phyloP scores from a whole-genome alignment of 2,113 vertebrate genomes.

The Hipposideros armiger region DNA sequence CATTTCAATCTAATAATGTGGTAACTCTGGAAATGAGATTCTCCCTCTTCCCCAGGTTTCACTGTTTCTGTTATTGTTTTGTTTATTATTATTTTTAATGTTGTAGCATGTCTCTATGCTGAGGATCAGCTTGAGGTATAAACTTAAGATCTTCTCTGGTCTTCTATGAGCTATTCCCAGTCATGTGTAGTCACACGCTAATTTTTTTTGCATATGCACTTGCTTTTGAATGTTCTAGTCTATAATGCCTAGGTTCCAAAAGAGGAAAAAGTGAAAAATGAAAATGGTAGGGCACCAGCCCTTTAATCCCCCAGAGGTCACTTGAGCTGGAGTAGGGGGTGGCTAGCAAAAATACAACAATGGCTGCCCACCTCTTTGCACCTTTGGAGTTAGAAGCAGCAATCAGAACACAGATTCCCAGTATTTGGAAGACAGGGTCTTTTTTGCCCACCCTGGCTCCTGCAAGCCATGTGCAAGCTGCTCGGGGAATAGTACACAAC shows the following conservation, averaged over 20 bases:
- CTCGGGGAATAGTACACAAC: not conserved
- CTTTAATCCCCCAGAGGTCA: not conserved
- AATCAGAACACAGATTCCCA: not conserved
- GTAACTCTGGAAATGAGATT: slow-evolving; percentile 16
- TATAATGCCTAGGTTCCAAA: not conserved
- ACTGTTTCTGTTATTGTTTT: not conserved
- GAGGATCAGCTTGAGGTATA: not conserved
- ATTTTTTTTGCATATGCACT: not conserved
- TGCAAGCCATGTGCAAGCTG: not conserved
- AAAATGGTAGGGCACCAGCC: not conserved
- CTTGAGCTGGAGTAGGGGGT: not conserved
- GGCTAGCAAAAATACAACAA: not conserved
- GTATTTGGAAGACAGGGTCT: not conserved
- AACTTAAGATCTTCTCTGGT: not conserved
- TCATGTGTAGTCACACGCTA: not conserved
- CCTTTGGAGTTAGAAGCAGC: not conserved
- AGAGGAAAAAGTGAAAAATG: not conserved
- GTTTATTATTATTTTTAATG: not conserved
- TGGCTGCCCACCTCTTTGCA: not conserved
- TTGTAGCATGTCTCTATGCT: not conserved
- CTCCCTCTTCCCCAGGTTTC: not conserved
- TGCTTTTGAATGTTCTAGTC: not conserved
- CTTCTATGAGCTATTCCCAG: not conserved
- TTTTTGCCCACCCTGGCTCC: not conserved
- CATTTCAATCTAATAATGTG: not conserved